Evolutionary conservation across 2,113 vertebrate species (phyloP), one percentile per base, ranked within the genome.

Genomic region (Anolis sagrei): DNA sequence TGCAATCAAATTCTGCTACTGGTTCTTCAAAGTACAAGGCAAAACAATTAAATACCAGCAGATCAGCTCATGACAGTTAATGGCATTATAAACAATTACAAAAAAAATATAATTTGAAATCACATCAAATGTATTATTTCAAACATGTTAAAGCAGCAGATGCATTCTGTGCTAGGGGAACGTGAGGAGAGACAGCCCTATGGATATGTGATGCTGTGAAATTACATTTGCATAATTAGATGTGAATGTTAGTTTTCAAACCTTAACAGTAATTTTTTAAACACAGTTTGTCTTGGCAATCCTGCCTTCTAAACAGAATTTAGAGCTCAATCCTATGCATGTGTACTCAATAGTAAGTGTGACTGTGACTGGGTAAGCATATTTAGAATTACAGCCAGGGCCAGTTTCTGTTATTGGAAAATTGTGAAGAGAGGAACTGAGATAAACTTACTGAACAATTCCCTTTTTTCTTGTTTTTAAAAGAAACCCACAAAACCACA

Each of bases 191-290:
- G 92, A 92, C 87, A 93, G 91, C 93, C 84, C 94, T 93, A 93
- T 94, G 92, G 86, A 93, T 90, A 89, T 91, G 89, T 95, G 89
- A 91, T 91, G 93, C 90, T 89, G 89, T 94, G 92, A 94, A 93
- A 94, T 85, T 93, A 79, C 86, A 94, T 93, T 96, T 95, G 93
- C 93, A 94, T 93, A 93, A 93, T 93, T 85, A 89, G 93, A 95
- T 95, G 92, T 87, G 92, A 95, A 93, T 93, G 89, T 93, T 93
- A 83, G 89, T 88, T 91, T 94, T 79, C 92, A 93, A 81, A 91
- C 80, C 81, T 81, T 51, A 80, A 91, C 89, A 91, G 87, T 87
- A 90, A 82, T 91, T 92, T 94, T 62, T 2, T n/a, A n/a, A 84
- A 88, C 96, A 94, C 92, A 93, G 87, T 70, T 85, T 85, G 84